These are phyloP conservation scores for Coryphaenoides rupestris DNA, from an alignment of 2,113 vertebrate species.

Conservation along the genomic window DNA sequence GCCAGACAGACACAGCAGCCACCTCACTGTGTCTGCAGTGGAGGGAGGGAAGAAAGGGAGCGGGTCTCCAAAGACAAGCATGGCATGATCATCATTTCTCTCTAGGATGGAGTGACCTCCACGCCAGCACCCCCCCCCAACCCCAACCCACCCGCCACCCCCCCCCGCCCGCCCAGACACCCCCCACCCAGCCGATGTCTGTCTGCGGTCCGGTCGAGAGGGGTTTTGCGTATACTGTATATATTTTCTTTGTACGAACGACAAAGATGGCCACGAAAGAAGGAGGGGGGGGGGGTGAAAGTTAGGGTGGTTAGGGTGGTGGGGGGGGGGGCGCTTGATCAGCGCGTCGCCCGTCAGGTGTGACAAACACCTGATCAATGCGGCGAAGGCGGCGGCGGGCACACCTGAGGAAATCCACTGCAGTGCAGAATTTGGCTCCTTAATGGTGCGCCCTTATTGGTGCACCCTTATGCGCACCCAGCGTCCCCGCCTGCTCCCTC, in stretches of 20 bases:
- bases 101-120: conserved; percentile 38
- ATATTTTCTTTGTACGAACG: not conserved
- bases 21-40: conserved; percentile 6
- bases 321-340: conserved; percentile 9
- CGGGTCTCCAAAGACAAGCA: conserved; percentile 8
- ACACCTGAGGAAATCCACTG: conserved; percentile 44
- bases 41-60: not conserved
- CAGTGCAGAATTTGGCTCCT: conserved; percentile 44
- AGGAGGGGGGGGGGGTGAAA: too few relatives aligned
- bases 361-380: not conserved
- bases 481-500: conserved; percentile 2
- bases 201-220: not conserved
- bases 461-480: conserved; percentile 12
- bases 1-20: not conserved
- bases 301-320: too few relatives aligned
- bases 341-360: conserved; percentile 16
- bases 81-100: conserved; percentile 26
- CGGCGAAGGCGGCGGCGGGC: conserved; percentile 7
- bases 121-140: conserved; percentile 11
- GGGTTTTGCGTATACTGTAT: too few relatives aligned
- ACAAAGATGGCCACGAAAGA: not conserved
- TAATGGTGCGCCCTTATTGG: conserved; percentile 9
- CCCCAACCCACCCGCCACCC: too few relatives aligned
- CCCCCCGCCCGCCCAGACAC: too few relatives aligned
- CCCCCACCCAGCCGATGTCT: not conserved